Percentiles rank a stretch among this genome's conserved stretches.
Evolutionary conservation across 2,888 invertebrate genomes (phyloP).

Genomic region (Zygothrica quintamaculata): DNA sequence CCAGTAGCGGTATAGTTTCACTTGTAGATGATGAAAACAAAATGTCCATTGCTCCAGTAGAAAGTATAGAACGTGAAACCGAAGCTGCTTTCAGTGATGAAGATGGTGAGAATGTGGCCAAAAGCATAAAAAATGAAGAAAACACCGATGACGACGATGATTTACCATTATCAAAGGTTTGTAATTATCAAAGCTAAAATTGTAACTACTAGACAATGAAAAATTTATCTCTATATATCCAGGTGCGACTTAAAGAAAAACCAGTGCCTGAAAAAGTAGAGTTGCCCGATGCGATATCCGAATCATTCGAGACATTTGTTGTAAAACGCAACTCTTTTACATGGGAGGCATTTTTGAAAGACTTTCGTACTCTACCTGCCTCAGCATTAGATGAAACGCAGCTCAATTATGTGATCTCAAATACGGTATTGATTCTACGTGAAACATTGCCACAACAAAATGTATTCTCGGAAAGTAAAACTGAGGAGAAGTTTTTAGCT

Average conservation of each 20-base stretch:
- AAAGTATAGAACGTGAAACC: constrained; percentile 81
- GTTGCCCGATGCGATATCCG: constrained; percentile 82
- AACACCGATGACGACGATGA: constrained; percentile 87
- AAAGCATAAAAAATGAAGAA: constrained; percentile 81
- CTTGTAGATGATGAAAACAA: constrained; percentile 74
- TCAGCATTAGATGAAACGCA: constrained; percentile 83
- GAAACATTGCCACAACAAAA: constrained; percentile 83
- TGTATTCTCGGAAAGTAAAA: constrained; percentile 86
- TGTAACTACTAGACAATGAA: too few relatives aligned
- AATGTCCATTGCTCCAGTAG: constrained; percentile 50
- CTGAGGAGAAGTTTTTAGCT: constrained; percentile 87
- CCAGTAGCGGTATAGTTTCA: constrained; percentile 37
- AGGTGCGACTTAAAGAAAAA: constrained; percentile 85
- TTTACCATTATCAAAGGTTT: constrained; percentile 91
- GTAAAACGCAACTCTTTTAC: constrained; percentile 82
- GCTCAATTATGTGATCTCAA: constrained; percentile 84
- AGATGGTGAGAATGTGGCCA: constrained; percentile 88
- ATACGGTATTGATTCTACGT: constrained; percentile 82
- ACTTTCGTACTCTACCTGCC: constrained; percentile 82
- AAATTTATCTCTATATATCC: constrained; percentile 6
- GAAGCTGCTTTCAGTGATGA: constrained; percentile 82
- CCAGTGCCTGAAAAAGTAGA: constrained; percentile 83
- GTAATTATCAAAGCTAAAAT: not conserved
- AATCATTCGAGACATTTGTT: constrained; percentile 83
- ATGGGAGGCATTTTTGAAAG: constrained; percentile 83